These are phyloP conservation scores for Tenthredo mesomela DNA, from an alignment of 2,888 invertebrate genomes.

Conservation along the genomic window DNA sequence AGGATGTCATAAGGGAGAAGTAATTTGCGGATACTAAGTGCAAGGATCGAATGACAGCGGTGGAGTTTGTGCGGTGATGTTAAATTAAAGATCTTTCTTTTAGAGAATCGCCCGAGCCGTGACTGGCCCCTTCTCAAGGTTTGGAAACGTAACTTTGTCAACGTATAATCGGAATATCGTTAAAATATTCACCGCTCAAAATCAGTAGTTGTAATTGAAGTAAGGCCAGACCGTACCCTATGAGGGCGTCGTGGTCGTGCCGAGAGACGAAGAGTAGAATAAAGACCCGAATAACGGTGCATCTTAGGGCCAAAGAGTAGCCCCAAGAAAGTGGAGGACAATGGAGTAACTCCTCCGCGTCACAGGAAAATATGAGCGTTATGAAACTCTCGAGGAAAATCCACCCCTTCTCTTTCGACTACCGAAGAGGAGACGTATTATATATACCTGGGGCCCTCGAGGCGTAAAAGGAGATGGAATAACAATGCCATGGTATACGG, in stretches of 20 bases:
- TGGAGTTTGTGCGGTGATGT: conserved; percentile 68
- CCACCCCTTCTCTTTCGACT: conserved; percentile 52
- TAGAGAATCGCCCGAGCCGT: not conserved
- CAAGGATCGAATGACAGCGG: conserved; percentile 75
- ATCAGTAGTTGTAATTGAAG: not conserved
- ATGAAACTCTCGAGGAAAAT: conserved; percentile 66
- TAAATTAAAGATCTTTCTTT: not conserved
- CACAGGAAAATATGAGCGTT: conserved; percentile 75
- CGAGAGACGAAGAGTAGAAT: conserved; percentile 42
- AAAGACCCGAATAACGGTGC: conserved; percentile 48
- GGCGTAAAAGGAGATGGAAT: conserved; percentile 15
- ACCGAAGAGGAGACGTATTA: conserved; percentile 37
- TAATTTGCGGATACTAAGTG: conserved; percentile 73
- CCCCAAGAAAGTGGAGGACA: conserved; percentile 76
- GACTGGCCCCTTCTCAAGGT: not conserved
- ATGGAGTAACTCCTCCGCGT: conserved; percentile 76
- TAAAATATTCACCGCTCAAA: not conserved
- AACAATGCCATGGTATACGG: conserved; percentile 28
- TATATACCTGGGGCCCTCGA: conserved; percentile 2
- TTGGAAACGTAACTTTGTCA: not conserved
- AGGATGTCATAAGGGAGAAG: conserved; percentile 71
- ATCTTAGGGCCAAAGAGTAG: conserved; percentile 65
- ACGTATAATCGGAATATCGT: not conserved
- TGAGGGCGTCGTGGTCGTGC: conserved; percentile 39
- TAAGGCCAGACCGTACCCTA: not conserved